A percentile compares a stretch with the other conserved stretches of the same genome.
These are phyloP conservation scores for Todiramphus chloris DNA, from an alignment of 2,113 vertebrate genomes.

Conservation along the genomic window DNA sequence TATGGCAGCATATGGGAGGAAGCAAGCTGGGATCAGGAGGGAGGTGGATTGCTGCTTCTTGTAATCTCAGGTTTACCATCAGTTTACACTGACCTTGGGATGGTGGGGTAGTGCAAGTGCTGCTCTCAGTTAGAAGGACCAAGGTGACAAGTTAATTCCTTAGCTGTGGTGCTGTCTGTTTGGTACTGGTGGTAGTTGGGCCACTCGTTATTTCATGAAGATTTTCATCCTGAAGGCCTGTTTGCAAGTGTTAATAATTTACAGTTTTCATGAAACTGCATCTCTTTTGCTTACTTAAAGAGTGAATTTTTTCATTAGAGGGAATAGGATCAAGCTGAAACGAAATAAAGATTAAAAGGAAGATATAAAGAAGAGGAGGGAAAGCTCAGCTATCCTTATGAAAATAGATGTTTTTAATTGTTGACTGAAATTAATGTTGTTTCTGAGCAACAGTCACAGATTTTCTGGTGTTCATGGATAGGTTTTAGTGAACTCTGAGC, in stretches of 20 bases:
- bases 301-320: background rate
- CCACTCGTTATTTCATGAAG: background rate
- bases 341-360: background rate
- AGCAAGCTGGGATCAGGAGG: background rate
- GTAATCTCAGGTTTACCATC: background rate
- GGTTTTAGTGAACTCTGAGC: background rate
- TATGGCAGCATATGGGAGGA: accelerated
- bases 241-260: background rate
- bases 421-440: background rate
- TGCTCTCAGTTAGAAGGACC: background rate
- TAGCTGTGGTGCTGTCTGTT: background rate
- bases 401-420: background rate
- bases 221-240: background rate
- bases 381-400: background rate
- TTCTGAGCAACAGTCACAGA: background rate
- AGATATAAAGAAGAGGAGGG: background rate
- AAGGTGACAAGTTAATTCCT: background rate
- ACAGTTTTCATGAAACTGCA: background rate
- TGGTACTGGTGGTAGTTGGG: background rate
- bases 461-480: background rate
- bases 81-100: background rate
- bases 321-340: background rate
- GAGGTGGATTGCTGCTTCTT: background rate
- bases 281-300: background rate
- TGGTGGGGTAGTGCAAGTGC: background rate